These are phyloP conservation scores for Neotragus moschatus DNA, from an alignment of 2,113 vertebrate species.

Conservation along the genomic window DNA sequence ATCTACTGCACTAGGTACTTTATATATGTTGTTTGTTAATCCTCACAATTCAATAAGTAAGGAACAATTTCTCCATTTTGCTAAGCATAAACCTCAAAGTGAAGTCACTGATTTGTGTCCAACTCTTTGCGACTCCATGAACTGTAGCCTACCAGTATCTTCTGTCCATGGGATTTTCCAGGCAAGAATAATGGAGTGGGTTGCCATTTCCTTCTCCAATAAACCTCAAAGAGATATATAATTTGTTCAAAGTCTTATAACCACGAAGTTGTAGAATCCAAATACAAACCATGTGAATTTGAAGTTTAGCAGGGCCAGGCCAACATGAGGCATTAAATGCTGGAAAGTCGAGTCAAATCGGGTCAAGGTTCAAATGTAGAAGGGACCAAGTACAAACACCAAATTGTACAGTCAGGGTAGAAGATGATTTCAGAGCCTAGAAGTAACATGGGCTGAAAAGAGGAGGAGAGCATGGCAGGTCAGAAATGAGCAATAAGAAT, in stretches of 20 bases:
- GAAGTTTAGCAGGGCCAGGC: neutral
- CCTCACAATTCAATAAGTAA: neutral
- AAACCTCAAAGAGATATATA: neutral
- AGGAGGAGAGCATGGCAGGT: neutral
- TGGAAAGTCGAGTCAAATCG: neutral
- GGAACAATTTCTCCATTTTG: neutral
- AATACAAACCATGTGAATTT: neutral
- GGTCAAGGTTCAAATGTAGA: neutral
- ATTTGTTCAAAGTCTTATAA: neutral
- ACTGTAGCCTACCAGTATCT: neutral
- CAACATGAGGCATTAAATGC: neutral
- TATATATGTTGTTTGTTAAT: neutral
- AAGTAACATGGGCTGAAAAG: neutral
- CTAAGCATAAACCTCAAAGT: neutral
- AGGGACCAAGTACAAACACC: neutral
- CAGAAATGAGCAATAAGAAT: neutral
- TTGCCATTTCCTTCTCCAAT: neutral
- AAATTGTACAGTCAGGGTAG: neutral
- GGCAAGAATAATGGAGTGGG: neutral
- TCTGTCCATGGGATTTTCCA: neutral
- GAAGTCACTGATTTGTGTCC: rapidly evolving
- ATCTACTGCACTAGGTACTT: neutral
- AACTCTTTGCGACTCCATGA: rapidly evolving
- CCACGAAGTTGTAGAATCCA: neutral
- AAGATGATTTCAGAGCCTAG: neutral